Conservation (phyloP, 2,797 vertebrate species). For the Acanthiza pusilla region DNA sequence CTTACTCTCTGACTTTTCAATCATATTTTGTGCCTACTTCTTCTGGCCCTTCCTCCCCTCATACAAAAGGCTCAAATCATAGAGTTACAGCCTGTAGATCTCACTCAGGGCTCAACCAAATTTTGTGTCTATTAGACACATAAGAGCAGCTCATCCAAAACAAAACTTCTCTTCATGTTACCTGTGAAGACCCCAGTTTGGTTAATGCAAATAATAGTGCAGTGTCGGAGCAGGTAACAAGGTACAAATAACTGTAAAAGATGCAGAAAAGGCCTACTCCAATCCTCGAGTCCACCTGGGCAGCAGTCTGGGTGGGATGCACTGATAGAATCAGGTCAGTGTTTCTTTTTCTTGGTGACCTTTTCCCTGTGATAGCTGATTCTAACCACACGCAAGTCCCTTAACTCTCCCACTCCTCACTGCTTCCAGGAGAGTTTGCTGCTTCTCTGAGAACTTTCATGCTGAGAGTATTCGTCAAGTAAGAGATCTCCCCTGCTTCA, state of each 20-base stretch:
- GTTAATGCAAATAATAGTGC: neutral
- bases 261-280: neutral
- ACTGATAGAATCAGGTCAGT: neutral
- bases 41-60: fast-evolving
- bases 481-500: neutral
- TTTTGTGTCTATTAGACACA: neutral
- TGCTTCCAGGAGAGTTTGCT: neutral
- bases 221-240: neutral
- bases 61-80: neutral
- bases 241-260: neutral
- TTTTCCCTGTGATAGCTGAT: neutral
- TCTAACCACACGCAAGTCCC: neutral
- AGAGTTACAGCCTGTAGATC: neutral
- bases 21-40: neutral
- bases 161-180: neutral
- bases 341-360: neutral
- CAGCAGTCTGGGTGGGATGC: neutral
- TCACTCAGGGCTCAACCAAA: neutral
- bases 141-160: neutral
- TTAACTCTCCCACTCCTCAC: neutral
- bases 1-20: neutral
- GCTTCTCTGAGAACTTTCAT: neutral
- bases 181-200: neutral
- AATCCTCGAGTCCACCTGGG: neutral
- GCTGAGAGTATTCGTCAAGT: neutral